Evolutionary conservation across 1,140 invertebrate species (phyloP), one percentile per base, ranked within the genome.

Genomic region (Vanessa tameamea): DNA sequence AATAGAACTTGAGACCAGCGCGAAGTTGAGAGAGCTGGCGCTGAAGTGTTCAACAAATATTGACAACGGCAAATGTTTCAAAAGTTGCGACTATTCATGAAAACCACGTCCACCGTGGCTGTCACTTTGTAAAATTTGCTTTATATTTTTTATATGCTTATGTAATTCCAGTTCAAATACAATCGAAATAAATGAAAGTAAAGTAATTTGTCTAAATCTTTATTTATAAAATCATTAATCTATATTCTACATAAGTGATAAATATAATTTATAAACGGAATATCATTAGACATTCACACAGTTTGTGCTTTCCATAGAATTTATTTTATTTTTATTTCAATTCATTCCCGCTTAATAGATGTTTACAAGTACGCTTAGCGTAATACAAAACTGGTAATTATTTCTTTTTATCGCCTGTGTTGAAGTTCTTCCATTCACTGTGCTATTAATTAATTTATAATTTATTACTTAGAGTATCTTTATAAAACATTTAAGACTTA

Each of bases 11-110:
- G 69, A 47, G 73, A 63, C 75, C 75, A 31, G 23, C 48, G 72
- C 66, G 64, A 73, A 82, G 73, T 81, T 80, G 76, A 76, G 80
- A 72, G 73, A 77, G 79, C 74, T 80, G 80, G 63, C 76, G 71
- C 50, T 69, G 73, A 83, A 87, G 81, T 76, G 79, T 79, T 82
- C 69, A 48, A 67, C 80, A 82, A 87, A 87, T 85, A 86, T 86
- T 86, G 78, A 77, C 78, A 78, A 75, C 64, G 76, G 76, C 74
- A 69, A 85, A 82, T 81, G 78, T 82, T 78, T 75, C 63, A 75
- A 80, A 82, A 83, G 77, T 83, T 81, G 15, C 43, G 72, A 79
- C 71, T 86, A 77, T 79, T 72, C 50, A 1, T 67, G 63, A 59
- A 55, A 65, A 53, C 50, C 66, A 57, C 53, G 23, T 59, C 26